phyloP scores from a whole-genome alignment of 2,888 invertebrate species.

The Rhodophaea formosa region DNA sequence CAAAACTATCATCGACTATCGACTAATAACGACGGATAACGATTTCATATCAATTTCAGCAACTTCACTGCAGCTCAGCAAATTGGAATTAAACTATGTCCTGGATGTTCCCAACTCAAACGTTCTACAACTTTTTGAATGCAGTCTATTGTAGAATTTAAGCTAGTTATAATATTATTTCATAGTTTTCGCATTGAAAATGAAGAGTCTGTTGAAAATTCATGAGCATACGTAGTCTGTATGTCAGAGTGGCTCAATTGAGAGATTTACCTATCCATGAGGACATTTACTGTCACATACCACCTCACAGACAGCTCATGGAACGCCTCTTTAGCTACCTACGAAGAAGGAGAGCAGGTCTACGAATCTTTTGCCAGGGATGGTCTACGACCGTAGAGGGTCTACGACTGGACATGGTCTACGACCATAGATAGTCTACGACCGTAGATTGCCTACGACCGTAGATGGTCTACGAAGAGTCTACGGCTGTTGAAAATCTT shows the following conservation, averaged over 20 bases:
- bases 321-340: background rate
- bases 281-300: background rate
- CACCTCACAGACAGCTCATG: background rate
- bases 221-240: too few relatives aligned
- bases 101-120: slow-evolving; percentile 4
- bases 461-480: too few relatives aligned
- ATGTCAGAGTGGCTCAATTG: too few relatives aligned
- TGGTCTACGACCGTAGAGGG: background rate
- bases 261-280: too few relatives aligned
- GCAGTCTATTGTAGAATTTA: background rate
- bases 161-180: slow-evolving; percentile 5
- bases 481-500: too few relatives aligned
- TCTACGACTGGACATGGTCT: background rate
- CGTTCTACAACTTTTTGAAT: slow-evolving; percentile 3
- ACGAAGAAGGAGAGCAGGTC: background rate
- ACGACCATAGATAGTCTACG: background rate
- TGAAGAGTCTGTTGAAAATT: background rate
- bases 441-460: background rate
- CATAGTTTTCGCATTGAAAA: background rate
- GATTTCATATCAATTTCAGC: background rate
- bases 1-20: slow-evolving; percentile 2
- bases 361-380: too few relatives aligned
- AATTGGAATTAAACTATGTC: slow-evolving; percentile 11
- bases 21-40: background rate
- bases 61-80: background rate